These are phyloP conservation scores for Diadophis punctatus DNA, from an alignment of 2,113 vertebrate species.

Conservation along the genomic window DNA sequence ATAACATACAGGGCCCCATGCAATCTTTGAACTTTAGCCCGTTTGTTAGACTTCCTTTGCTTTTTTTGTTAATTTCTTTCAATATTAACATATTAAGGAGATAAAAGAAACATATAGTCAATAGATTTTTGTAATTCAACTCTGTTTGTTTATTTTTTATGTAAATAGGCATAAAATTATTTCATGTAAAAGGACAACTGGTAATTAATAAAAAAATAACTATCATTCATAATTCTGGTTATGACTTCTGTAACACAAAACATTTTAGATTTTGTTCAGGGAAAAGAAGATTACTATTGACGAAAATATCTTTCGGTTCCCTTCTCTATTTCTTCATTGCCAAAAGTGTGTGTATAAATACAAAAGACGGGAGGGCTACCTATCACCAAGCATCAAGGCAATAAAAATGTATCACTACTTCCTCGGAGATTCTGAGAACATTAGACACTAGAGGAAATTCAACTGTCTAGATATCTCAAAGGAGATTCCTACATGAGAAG, in stretches of 20 bases:
- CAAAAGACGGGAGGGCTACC: not conserved
- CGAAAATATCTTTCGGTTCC: not conserved
- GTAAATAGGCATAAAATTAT: too few relatives aligned
- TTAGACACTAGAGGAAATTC: slow-evolving; percentile 37
- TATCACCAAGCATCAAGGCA: slow-evolving; percentile 37
- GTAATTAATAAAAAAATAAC: not conserved
- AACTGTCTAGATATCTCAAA: slow-evolving; percentile 69
- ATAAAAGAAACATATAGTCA: not conserved
- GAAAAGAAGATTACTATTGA: not conserved
- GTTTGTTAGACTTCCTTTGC: not conserved
- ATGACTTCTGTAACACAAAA: not conserved
- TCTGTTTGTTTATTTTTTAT: not conserved
- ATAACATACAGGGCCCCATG: not conserved
- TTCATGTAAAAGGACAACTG: not conserved
- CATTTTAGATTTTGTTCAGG: not conserved
- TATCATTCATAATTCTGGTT: not conserved
- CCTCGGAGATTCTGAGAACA: slow-evolving; percentile 50
- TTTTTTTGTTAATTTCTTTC: not conserved
- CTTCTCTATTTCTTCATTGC: not conserved
- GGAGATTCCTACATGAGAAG: slow-evolving; percentile 66
- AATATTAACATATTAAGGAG: not conserved
- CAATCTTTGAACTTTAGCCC: not conserved
- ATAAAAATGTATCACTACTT: slow-evolving; percentile 21
- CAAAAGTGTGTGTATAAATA: not conserved
- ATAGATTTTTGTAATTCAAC: not conserved